A percentile compares a stretch with the other conserved stretches of the same genome.
Conservation (phyloP, 1,140 invertebrate genomes). For the Rhagoletis pomonella region DNA sequence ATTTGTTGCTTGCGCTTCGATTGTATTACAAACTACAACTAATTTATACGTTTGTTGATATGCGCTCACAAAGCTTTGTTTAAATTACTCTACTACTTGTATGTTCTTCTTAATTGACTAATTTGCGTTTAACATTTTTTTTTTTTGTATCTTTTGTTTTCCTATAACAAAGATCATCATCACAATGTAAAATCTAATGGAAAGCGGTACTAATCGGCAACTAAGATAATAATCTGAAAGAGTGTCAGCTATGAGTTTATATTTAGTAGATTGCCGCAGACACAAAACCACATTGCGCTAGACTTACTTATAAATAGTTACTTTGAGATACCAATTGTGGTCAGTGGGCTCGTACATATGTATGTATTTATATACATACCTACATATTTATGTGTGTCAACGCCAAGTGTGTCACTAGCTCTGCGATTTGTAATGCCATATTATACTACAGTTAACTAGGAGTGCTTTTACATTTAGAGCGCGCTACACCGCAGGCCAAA, state of each 20-base stretch:
- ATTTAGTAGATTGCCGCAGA: neutral
- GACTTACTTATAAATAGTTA: neutral
- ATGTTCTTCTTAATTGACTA: too few species aligned
- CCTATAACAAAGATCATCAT: neutral
- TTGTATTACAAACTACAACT: too few species aligned
- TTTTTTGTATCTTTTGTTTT: too few species aligned
- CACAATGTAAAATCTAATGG: neutral
- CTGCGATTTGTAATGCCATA: neutral
- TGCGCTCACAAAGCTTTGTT: too few species aligned
- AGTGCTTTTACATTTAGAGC: neutral
- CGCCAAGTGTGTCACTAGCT: slow-evolving; percentile 23
- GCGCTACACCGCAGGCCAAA: neutral
- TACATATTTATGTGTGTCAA: too few species aligned
- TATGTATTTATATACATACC: neutral
- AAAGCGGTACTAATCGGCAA: neutral
- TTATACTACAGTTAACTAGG: neutral
- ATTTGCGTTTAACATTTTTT: too few species aligned
- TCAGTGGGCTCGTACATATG: neutral
- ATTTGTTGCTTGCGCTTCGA: too few species aligned
- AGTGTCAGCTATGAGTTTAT: slow-evolving; percentile 4
- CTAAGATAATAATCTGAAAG: slow-evolving; percentile 28
- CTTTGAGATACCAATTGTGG: neutral
- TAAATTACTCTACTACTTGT: too few species aligned
- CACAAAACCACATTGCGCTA: neutral
- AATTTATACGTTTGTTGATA: too few species aligned